Evolutionary conservation across 2,888 invertebrate species (phyloP), one percentile per base, ranked within the genome.

Genomic region (Orthosia gothica): DNA sequence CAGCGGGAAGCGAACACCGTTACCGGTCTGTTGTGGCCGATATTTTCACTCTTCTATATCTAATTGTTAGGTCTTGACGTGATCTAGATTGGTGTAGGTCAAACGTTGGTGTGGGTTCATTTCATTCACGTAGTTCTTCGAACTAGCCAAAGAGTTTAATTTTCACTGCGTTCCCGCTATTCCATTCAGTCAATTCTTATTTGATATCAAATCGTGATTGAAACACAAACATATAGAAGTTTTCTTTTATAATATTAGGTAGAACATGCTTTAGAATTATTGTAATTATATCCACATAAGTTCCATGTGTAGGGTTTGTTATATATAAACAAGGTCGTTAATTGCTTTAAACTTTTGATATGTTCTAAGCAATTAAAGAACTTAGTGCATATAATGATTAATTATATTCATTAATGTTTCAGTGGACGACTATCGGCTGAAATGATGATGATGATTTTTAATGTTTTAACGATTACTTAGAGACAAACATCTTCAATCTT

Each of bases 1-100:
- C 83, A 73, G 81, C 81, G 70, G 83, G 83, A 74, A 69, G 55
- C 70, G 55, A 57, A 72, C 74, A 70, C 77, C 76, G 82, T 81
- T 78, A 74, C 75, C 52, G 26, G 69, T 55, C 80, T 76, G 73
- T 61, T 78, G 32, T 66, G 61, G n/a, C 70, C 76, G 32, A 75
- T 74, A 73, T 84, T 74, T 73, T 78, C 70, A 62, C 71, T 75
- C 49, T 74, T 57, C 12, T 59, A 16, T 70, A 15, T 70, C 5
- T 45, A 61, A 26, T 65, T 61, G 26, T 66, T 71, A 18, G 68
- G 32, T 16, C 63, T 72, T 57, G 9, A 2, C 49, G 3, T 54
- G 45, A 15, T 66, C 57, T 69, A 58, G 26, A 57, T 61, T 55
- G 26, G 18, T 54, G 23, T 59, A 70, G 70, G 64, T 64, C 64